Percentiles rank a stretch among this genome's conserved stretches.
phyloP scores from a whole-genome alignment of 2,113 vertebrate species.

The Rhinopomastus cyanomelas region DNA sequence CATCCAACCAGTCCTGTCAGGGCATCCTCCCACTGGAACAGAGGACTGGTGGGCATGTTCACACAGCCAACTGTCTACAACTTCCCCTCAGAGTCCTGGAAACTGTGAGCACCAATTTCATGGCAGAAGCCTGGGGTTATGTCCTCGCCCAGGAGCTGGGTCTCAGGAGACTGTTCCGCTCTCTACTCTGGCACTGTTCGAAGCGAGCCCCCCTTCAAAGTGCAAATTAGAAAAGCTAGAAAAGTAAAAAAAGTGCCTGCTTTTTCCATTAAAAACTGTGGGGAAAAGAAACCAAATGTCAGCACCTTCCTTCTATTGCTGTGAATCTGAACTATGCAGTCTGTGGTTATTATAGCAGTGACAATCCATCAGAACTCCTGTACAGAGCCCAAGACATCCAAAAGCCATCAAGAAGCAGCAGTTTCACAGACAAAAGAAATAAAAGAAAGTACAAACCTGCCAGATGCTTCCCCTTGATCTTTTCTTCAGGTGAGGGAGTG shows the following conservation, averaged over 20 bases:
- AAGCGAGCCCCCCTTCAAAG: neutral
- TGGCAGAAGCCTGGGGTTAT: rapidly evolving
- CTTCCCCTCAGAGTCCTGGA: neutral
- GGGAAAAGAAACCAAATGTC: neutral
- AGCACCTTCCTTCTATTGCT: neutral
- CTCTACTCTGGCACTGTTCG: neutral
- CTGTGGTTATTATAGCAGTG: neutral
- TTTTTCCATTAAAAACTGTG: neutral
- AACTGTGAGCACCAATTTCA: rapidly evolving
- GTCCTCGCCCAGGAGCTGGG: neutral
- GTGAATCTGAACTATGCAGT: neutral
- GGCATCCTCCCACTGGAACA: neutral
- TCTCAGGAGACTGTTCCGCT: neutral
- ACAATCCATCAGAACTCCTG: conserved; percentile 9
- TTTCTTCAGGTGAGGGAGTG: conserved; percentile 83
- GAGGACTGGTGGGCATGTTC: neutral
- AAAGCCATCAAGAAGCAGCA: conserved; percentile 31
- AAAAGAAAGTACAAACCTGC: conserved; percentile 87
- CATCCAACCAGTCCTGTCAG: neutral
- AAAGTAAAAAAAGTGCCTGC: neutral
- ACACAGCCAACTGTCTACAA: neutral
- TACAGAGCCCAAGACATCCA: conserved; percentile 15
- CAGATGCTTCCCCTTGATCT: conserved; percentile 89
- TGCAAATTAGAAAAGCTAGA: neutral
- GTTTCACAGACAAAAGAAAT: conserved; percentile 63